Conservation (phyloP, 2,888 invertebrate genomes). For the Lochmaea crataegi region DNA sequence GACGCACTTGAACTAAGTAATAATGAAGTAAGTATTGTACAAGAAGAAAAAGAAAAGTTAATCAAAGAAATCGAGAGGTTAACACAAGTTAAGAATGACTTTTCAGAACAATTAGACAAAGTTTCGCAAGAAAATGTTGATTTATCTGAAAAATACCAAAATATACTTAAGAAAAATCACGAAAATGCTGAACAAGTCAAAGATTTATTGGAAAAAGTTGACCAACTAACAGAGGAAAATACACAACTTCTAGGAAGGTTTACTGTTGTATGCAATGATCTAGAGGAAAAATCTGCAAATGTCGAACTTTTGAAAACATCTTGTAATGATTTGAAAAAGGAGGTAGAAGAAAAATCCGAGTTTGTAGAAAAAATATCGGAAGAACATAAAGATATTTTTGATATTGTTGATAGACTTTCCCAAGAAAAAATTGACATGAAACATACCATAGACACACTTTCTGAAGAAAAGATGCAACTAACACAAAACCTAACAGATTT, state of each 20-base stretch:
- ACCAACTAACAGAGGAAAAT: conserved; percentile 33
- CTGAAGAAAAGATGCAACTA: conserved; percentile 34
- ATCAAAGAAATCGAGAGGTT: conserved; percentile 40
- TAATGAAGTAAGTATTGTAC: conserved; percentile 39
- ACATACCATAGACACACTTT: conserved; percentile 30
- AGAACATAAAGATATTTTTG: conserved; percentile 43
- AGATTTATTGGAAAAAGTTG: conserved; percentile 32
- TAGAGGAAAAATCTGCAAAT: conserved; percentile 36
- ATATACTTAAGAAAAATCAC: conserved; percentile 36
- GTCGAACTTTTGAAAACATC: conserved; percentile 30
- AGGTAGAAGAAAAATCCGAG: conserved; percentile 37
- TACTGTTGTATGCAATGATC: conserved; percentile 28
- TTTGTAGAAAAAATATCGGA: conserved; percentile 36
- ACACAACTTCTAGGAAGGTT: conserved; percentile 25
- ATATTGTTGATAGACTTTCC: conserved; percentile 43
- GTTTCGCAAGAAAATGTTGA: conserved; percentile 41
- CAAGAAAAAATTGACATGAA: conserved; percentile 42
- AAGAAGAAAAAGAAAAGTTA: conserved; percentile 38
- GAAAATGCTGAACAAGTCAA: conserved; percentile 34
- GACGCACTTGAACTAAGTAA: conserved; percentile 49
- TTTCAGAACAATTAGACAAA: conserved; percentile 43
- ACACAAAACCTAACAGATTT: conserved; percentile 29
- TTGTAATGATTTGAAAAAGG: conserved; percentile 28
- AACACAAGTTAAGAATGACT: conserved; percentile 39
- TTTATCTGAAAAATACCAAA: conserved; percentile 31